These are phyloP conservation scores for Alloscopus bannaensis DNA, from an alignment of 2,888 invertebrate species.

Conservation along the genomic window DNA sequence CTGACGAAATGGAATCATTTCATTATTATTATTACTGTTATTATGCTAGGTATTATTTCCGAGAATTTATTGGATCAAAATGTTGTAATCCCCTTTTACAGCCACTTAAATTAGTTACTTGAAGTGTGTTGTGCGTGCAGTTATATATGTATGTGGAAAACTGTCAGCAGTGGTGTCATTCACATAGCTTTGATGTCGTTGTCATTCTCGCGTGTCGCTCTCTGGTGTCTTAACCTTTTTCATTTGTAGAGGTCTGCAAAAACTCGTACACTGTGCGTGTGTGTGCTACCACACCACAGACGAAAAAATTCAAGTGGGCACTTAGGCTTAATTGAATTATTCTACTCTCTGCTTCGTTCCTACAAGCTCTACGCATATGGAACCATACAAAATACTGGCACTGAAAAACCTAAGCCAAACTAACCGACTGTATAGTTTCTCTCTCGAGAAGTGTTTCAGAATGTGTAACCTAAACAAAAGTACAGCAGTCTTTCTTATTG, in stretches of 20 bases:
- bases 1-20: conserved; percentile 62
- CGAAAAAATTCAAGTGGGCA: conserved; percentile 54
- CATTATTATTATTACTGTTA: conserved; percentile 64
- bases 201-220: conserved; percentile 8
- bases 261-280: background rate
- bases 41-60: conserved; percentile 59
- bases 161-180: conserved; percentile 62
- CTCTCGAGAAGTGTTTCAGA: too few relatives aligned
- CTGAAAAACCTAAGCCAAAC: too few relatives aligned
- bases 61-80: conserved; percentile 64
- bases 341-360: conserved; percentile 21
- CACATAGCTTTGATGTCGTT: conserved; percentile 32
- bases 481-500: too few relatives aligned
- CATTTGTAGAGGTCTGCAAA: too few relatives aligned
- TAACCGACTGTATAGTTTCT: too few relatives aligned
- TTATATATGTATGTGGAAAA: conserved; percentile 42
- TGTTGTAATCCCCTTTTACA: conserved; percentile 65
- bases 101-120: conserved; percentile 62
- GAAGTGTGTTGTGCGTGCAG: conserved; percentile 39
- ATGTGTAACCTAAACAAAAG: too few relatives aligned
- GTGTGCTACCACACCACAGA: conserved; percentile 4
- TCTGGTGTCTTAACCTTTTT: conserved; percentile 28
- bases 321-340: conserved; percentile 63
- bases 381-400: too few relatives aligned
- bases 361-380: background rate